Evolutionary conservation across 2,113 vertebrate genomes (phyloP), one percentile per base, ranked within the genome.

Genomic region (Sceloporus undulatus): DNA sequence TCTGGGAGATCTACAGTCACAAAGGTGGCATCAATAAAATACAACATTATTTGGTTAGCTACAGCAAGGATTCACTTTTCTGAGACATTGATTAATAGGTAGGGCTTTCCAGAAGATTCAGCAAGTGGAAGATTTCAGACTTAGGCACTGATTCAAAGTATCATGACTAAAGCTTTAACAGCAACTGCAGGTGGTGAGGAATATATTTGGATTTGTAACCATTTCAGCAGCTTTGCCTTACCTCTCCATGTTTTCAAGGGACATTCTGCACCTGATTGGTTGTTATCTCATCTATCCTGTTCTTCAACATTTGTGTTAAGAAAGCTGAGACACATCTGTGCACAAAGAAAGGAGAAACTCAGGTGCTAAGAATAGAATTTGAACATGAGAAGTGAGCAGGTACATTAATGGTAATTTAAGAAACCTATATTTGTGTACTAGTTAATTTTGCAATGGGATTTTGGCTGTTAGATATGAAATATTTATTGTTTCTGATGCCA

Each of bases 1-100:
- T 89, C 16, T 93, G 19, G 52, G 52, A 89, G 84, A 89, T 82
- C 62, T 82, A 86, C 38, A 68, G 71, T 38, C 34, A 77, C 25
- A 79, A 85, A 76, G 71, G 90, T 87, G 76, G 25, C 42, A 75
- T 89, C 25, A 84, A 21, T 70, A 74, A 89, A 85, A 76, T 2
- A 40, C 86, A 83, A 77, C 71, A 85, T 89, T 71, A 80, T 87
- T 83, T 48, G 74, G 34, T 42, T 85, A 8, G 18, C 84, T 89
- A 77, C 27, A 68, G 56, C 56, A 86, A 86, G 65, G 76, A 56
- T 86, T 77, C 14, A 34, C 42, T 77, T 86, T 85, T 85, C 27
- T n/a, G 10, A 77, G 84, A 70, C 38, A 27, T 16, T 86, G 56
- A 76, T 77, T 75, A 86, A 89, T 82, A 86, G n/a, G 34, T 78